Base-by-base conservation (phyloP, 2,113 vertebrate genomes). In the Hyaena hyaena region DNA sequence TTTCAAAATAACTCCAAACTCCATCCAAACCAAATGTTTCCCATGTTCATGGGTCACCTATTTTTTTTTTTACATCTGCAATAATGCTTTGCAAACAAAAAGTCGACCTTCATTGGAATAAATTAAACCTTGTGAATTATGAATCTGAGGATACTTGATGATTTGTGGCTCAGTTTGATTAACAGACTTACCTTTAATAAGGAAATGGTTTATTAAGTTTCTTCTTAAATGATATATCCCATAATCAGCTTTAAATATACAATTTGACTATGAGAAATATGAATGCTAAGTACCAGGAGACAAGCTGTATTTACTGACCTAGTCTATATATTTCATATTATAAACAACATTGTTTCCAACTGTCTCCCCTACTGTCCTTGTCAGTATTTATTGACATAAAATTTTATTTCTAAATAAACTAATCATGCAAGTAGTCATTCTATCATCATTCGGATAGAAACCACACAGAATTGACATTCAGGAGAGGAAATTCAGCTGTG, bases 331-430 rank as follows among this genome's bases (percentile, higher is more conserved):
- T 53, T 84, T 96, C 31, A 63, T 55, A 65, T 81, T 69, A 80
- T 77, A 28, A 88, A 86, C 55, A 61, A 87, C 55, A 95, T 71
- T 80, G 94, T 53, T 88, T 89, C 96, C 92, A 97, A 90, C 11
- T 63, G 6, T 50, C 53, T 94, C 82, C 48, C 23, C 48, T 39
- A 68, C 24, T 96, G 65, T 50, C 10, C 80, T 63, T 88, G 33
- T 92, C 53, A 93, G 16, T 73, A 92, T 68, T 94, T 97, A 81
- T 10, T 93, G 58, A 74, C 45, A 55, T 79, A 69, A 92, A 90
- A 95, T 88, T 81, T 88, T 81, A 89, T 85, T 93, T 94, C 58
- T 94, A 88, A 96, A 79, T 81, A 96, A 96, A 88, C 61, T 80
- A 90, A 92, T 92, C 48, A 90, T 73, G 10, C 33, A 68, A 81